Evolutionary conservation across 2,113 vertebrate species (phyloP).

Genomic region (Syrmaticus mikado): DNA sequence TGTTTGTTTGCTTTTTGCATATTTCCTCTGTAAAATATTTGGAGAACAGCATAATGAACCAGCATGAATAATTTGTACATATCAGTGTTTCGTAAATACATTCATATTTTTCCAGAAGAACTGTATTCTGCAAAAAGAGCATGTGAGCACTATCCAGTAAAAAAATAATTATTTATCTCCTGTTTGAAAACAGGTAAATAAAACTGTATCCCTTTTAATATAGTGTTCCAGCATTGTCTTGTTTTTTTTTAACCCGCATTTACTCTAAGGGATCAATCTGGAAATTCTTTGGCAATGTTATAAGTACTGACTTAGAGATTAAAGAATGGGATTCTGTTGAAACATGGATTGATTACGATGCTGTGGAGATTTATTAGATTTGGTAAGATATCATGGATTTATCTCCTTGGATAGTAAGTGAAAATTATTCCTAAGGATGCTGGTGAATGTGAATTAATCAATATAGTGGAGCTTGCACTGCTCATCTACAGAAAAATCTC

Average conservation of each 20-base stretch:
- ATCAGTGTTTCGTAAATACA: neutral
- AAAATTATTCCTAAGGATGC: constrained; percentile 40
- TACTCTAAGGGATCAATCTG: neutral
- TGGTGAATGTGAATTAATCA: constrained; percentile 23
- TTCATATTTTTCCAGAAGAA: neutral
- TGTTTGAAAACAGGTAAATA: neutral
- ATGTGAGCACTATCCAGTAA: neutral
- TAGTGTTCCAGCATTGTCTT: neutral
- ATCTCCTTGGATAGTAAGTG: neutral
- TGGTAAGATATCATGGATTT: constrained; percentile 23
- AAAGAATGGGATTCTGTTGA: neutral
- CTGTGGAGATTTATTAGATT: neutral
- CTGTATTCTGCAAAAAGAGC: neutral
- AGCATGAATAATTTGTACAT: neutral
- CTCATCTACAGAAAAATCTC: neutral
- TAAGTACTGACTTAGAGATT: neutral
- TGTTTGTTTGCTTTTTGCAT: too few relatives aligned
- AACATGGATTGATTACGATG: fast-evolving
- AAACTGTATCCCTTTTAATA: neutral
- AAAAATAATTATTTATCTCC: neutral
- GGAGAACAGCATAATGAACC: neutral
- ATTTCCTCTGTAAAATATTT: neutral
- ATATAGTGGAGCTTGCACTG: neutral
- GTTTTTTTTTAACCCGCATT: neutral
- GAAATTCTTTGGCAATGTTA: neutral